phyloP scores from a whole-genome alignment of 2,113 vertebrate species.

The Corapipo altera region DNA sequence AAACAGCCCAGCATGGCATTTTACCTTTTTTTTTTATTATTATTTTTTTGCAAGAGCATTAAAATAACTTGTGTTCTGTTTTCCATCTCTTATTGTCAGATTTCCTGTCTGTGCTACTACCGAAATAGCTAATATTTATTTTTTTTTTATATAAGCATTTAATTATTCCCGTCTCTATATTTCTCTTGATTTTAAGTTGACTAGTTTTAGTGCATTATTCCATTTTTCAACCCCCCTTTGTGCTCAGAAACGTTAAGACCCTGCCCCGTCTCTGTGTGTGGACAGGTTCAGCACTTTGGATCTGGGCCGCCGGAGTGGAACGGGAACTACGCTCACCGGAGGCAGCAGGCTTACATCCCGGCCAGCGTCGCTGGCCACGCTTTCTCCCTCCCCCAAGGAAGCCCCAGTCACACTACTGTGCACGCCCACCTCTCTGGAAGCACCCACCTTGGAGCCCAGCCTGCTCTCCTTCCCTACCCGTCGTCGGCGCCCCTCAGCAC shows the following conservation, averaged over 20 bases:
- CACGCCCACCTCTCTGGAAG: constrained; percentile 80
- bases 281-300: constrained; percentile 89
- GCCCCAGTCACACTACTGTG: constrained; percentile 84
- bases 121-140: not conserved
- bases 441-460: constrained; percentile 81
- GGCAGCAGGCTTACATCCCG: constrained; percentile 91
- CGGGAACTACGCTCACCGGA: constrained; percentile 87
- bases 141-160: not conserved
- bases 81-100: constrained; percentile 43
- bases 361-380: constrained; percentile 83
- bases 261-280: not conserved
- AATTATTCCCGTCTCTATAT: not conserved
- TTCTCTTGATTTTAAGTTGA: constrained; percentile 37
- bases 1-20: constrained; percentile 63
- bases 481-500: constrained; percentile 84
- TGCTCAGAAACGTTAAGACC: not conserved
- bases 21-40: not conserved
- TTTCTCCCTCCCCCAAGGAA: constrained; percentile 91
- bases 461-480: constrained; percentile 86
- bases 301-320: constrained; percentile 94
- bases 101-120: constrained; percentile 35
- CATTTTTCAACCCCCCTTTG: not conserved
- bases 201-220: constrained; percentile 43
- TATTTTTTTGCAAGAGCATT: constrained; percentile 39
- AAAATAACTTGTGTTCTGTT: constrained; percentile 31